Evolutionary conservation across 1,140 invertebrate genomes (phyloP), one percentile per base, ranked within the genome.

Genomic region (Philaenus spumarius): DNA sequence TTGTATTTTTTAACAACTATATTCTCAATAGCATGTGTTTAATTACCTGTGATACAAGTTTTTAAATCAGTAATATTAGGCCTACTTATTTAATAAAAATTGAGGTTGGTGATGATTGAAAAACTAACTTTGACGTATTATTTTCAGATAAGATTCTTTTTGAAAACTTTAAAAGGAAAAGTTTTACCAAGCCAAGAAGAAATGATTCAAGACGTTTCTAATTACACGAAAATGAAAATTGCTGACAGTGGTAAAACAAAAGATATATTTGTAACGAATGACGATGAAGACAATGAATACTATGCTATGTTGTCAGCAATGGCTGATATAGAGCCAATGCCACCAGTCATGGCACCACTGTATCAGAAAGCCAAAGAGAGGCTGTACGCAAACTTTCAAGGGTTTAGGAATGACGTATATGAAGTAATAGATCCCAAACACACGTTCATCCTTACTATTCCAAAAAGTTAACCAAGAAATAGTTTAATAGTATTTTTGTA

Each of bases 111-210:
- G n/a, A n/a, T n/a, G n/a, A n/a, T n/a, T n/a, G n/a, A n/a, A n/a
- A n/a, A n/a, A n/a, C n/a, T n/a, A n/a, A n/a, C n/a, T n/a, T n/a
- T n/a, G n/a, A n/a, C 26, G 9, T 9, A 66, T 59, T n/a, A n/a
- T 56, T 67, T 59, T 2, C 60, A 86, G 83, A 78, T 84, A 2
- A 77, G 82, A 39, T 90, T 86, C 66, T 80, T 84, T 52, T 65
- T 91, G 30, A 80, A 82, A 54, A 80, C 77, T 48, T 80, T 90
- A 67, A 77, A 74, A 53, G 3, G 3, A 3, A 65, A 74, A n/a
- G 61, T 72, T 15, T 77, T 93, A 12, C 89, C 89, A 1, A 68
- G 72, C 1, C 73, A 74, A 48, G 74, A 82, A 47, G 73, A 81
- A 62, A 91, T 93, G 89, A 64, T 78, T 2, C 50, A 57, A 14